Evolutionary conservation across 1,140 invertebrate genomes (phyloP), one percentile per base, ranked within the genome.

Genomic region (Drosophila ogumai): DNA sequence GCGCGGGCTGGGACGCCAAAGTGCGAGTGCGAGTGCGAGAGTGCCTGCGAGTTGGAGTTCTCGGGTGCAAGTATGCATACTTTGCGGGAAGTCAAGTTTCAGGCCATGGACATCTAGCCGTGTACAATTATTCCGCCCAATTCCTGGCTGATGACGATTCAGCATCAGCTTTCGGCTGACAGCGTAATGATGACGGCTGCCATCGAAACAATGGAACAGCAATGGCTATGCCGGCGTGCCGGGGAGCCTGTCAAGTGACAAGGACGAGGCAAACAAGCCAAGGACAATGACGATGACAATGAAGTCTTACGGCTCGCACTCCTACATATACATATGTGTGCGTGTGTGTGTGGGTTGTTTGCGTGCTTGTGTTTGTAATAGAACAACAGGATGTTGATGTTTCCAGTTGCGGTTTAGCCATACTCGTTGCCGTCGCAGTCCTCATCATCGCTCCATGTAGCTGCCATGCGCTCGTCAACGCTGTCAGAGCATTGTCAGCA

Each of bases 401-500:
- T 82, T 67, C 72, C 80, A 75, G 79, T 80, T 88, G 74, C 74
- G 81, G 80, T 88, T 81, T 78, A 71, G 63, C 65, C 76, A 67
- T 61, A 57, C 17, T 74, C 68, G 49, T 63, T 38, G 46, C 40
- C 66, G 34, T 71, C 22, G 63, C 75, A 22, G 44, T 71, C 67
- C 79, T 73, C 55, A 82, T 60, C 54, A 84, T 67, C 75, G 79
- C 75, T 86, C 75, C 82, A 84, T 79, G 76, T 77, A 74, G 81
- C 73, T 76, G 73, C 59, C 81, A 86, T 66, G 82, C 63, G 60
- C 81, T 75, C 80, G 81, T 82, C 81, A 82, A 49, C 46, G 47
- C 82, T 86, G 82, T 82, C 82, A 87, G 64, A 54, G 79, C 75
- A 82, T 87, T 86, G 82, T 87, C 82, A 82, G 79, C 79, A 88